phyloP scores from a whole-genome alignment of 2,888 invertebrate genomes.

The Orthosia cruda region DNA sequence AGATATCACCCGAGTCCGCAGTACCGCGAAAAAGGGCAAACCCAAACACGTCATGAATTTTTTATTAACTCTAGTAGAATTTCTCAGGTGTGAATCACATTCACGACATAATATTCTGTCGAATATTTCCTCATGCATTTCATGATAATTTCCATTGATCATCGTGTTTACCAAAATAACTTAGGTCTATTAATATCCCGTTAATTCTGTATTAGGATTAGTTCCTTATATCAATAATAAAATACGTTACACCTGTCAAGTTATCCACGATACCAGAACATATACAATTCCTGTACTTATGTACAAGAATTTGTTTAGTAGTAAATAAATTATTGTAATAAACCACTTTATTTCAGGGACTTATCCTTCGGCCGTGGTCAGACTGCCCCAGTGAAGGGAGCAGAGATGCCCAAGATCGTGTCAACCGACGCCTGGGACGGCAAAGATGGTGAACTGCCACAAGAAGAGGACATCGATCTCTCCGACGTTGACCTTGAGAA shows the following conservation, averaged over 20 bases:
- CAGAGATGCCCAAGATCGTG: conserved; percentile 94
- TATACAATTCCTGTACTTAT: no score
- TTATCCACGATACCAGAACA: background rate
- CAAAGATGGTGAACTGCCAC: conserved; percentile 97
- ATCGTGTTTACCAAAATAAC: background rate
- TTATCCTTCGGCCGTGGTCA: conserved; percentile 98
- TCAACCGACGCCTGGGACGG: conserved; percentile 97
- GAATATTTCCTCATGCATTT: conserved; percentile 16
- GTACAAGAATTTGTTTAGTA: no score
- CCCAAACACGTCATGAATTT: background rate
- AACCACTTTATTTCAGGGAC: conserved; percentile 91
- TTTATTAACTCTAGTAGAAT: background rate
- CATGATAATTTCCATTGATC: conserved; percentile 15
- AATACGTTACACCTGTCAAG: background rate
- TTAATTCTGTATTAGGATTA: no score
- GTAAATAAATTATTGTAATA: background rate
- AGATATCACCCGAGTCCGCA: background rate
- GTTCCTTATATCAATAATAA: background rate
- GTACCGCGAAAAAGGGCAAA: background rate
- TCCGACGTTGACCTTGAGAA: conserved; percentile 97
- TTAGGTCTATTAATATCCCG: no score
- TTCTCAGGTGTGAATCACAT: conserved; percentile 15
- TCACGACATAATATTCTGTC: background rate
- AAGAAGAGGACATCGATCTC: conserved; percentile 97
- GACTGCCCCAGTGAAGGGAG: conserved; percentile 97